A percentile compares a stretch with the other conserved stretches of the same genome.
Evolutionary conservation across 1,140 invertebrate genomes (phyloP).

Genomic region (Drosophila navojoa): DNA sequence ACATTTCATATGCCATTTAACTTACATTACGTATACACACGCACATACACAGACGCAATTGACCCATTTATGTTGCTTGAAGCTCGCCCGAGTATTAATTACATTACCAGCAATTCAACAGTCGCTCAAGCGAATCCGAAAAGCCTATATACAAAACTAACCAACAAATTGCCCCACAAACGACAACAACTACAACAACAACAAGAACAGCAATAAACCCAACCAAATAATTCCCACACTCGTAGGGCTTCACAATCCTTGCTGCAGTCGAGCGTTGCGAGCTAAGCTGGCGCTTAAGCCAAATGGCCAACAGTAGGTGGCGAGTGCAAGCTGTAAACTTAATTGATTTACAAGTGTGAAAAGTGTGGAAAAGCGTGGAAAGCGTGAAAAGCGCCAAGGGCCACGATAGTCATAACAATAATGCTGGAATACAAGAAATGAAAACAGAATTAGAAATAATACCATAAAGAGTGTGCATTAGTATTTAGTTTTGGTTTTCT

Average conservation of each 20-base stretch:
- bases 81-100: slow-evolving; percentile 61
- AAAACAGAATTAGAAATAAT: slow-evolving; percentile 40
- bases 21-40: slow-evolving; percentile 19
- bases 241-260: slow-evolving; percentile 69
- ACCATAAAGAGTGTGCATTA: slow-evolving; percentile 24
- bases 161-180: slow-evolving; percentile 38
- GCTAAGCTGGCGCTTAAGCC: slow-evolving; percentile 71
- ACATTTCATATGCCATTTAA: slow-evolving; percentile 50
- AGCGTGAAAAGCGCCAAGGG: slow-evolving; percentile 46
- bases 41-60: slow-evolving; percentile 20
- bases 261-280: slow-evolving; percentile 50
- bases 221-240: slow-evolving; percentile 67
- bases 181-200: slow-evolving; percentile 14
- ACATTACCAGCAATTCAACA: slow-evolving; percentile 67
- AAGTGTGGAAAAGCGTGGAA: slow-evolving; percentile 63
- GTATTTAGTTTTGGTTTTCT: slow-evolving; percentile 58
- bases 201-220: slow-evolving; percentile 40
- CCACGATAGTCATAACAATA: slow-evolving; percentile 46
- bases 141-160: slow-evolving; percentile 55
- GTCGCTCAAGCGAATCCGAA: slow-evolving; percentile 64
- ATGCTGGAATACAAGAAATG: slow-evolving; percentile 17
- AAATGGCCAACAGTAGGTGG: slow-evolving; percentile 73
- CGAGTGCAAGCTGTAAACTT: slow-evolving; percentile 64
- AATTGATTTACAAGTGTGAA: slow-evolving; percentile 81
- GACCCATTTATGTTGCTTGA: slow-evolving; percentile 44